Conservation (phyloP, 2,797 vertebrate species). For the Odontamblyopus rebecca region DNA sequence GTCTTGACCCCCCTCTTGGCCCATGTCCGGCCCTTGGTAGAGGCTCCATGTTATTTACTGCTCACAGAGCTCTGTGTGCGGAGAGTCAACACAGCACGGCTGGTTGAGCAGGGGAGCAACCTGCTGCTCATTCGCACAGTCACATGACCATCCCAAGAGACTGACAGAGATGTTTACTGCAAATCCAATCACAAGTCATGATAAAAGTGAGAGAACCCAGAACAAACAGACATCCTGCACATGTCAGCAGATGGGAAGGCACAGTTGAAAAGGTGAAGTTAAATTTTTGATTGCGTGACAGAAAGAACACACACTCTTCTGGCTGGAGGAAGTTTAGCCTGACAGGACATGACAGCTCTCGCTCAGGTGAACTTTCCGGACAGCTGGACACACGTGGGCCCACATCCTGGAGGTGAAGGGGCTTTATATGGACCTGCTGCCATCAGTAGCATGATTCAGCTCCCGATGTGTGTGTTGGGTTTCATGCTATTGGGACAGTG, state of each 20-base stretch:
- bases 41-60: slow-evolving; percentile 66
- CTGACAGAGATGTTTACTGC: slow-evolving; percentile 57
- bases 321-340: slow-evolving; percentile 36
- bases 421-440: slow-evolving; percentile 28
- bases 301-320: slow-evolving; percentile 24
- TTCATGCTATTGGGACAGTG: slow-evolving; percentile 7
- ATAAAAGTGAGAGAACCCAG: slow-evolving; percentile 33
- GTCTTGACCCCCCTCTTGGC: slow-evolving; percentile 53
- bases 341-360: slow-evolving; percentile 52
- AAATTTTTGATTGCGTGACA: slow-evolving; percentile 33
- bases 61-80: slow-evolving; percentile 56
- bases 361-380: slow-evolving; percentile 53
- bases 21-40: slow-evolving; percentile 41
- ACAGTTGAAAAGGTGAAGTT: slow-evolving; percentile 18
- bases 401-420: slow-evolving; percentile 45
- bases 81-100: slow-evolving; percentile 54
- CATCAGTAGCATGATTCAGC: slow-evolving; percentile 23
- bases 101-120: slow-evolving; percentile 62
- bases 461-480: slow-evolving; percentile 32
- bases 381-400: slow-evolving; percentile 44
- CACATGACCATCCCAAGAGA: slow-evolving; percentile 56
- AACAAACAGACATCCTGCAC: slow-evolving; percentile 41
- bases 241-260: slow-evolving; percentile 21
- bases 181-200: slow-evolving; percentile 41
- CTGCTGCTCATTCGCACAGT: slow-evolving; percentile 48